A percentile compares a stretch with the other conserved stretches of the same genome.
phyloP scores from a whole-genome alignment of 2,888 invertebrate species.

The Calliphora vomitoria region DNA sequence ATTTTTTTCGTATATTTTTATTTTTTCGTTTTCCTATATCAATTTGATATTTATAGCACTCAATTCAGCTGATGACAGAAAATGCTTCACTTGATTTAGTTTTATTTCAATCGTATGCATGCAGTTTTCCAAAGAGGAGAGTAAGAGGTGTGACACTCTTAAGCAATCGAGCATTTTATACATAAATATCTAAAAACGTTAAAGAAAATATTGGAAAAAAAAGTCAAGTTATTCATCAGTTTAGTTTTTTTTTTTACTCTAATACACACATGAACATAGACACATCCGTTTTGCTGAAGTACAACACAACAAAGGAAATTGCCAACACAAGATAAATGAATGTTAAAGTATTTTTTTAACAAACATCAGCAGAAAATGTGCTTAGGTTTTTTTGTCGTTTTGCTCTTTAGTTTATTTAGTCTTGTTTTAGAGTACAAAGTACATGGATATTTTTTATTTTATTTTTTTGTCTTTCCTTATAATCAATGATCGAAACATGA shows the following conservation, averaged over 20 bases:
- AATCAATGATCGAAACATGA: slow-evolving; percentile 13
- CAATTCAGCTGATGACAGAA: slow-evolving; percentile 42
- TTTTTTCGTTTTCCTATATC: background rate
- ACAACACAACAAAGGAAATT: slow-evolving; percentile 66
- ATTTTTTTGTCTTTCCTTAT: background rate
- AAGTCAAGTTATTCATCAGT: slow-evolving; percentile 54
- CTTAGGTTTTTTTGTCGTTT: slow-evolving; percentile 5
- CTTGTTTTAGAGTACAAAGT: slow-evolving; percentile 9
- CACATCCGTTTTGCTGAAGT: slow-evolving; percentile 19
- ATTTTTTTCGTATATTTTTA: background rate
- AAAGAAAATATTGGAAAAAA: slow-evolving; percentile 16
- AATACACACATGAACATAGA: background rate
- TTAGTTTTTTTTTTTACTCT: background rate
- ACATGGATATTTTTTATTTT: background rate
- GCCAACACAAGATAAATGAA: slow-evolving; percentile 69
- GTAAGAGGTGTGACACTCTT: slow-evolving; percentile 1
- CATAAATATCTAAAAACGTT: background rate
- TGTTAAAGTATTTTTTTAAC: slow-evolving; percentile 43
- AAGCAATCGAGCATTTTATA: slow-evolving; percentile 18
- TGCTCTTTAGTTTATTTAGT: background rate
- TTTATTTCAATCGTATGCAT: slow-evolving; percentile 17
- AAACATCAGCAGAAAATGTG: slow-evolving; percentile 47
- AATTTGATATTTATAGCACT: slow-evolving; percentile 17
- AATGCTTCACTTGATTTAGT: slow-evolving; percentile 30
- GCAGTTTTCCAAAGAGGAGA: background rate